Evolutionary conservation across 2,113 vertebrate genomes (phyloP).

Genomic region (Tringa solitaria): DNA sequence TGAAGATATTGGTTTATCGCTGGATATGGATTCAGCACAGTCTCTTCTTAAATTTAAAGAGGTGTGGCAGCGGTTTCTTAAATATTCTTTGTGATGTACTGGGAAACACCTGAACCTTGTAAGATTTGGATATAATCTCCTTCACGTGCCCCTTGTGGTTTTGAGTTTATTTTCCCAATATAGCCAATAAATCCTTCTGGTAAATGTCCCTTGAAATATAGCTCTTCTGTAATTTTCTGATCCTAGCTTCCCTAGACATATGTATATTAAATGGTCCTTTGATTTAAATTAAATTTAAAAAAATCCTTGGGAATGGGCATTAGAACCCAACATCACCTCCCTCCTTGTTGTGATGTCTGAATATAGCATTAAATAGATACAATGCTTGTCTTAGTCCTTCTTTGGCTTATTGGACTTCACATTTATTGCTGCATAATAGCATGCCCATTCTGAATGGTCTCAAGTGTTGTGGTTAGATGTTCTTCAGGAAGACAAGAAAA

Average conservation of each 20-base stretch:
- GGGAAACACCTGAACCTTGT: background rate
- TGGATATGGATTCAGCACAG: conserved; percentile 85
- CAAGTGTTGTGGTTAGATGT: background rate
- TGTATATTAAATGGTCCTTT: background rate
- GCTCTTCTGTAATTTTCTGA: background rate
- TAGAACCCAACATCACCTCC: background rate
- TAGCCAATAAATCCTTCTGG: background rate
- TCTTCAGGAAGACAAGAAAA: background rate
- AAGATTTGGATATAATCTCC: background rate
- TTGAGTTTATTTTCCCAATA: background rate
- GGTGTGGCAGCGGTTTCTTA: conserved; percentile 63
- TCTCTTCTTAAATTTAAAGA: conserved; percentile 89
- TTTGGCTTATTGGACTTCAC: background rate
- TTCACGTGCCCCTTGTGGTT: background rate
- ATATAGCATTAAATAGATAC: background rate
- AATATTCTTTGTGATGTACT: background rate
- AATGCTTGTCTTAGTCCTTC: background rate
- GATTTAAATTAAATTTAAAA: background rate
- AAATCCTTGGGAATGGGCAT: background rate
- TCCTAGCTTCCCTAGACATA: background rate
- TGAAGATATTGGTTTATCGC: conserved; percentile 80
- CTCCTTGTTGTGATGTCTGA: background rate
- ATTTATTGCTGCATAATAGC: background rate
- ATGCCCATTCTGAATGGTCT: background rate
- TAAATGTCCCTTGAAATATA: background rate